These are phyloP conservation scores for Drosophila murphyi DNA, from an alignment of 1,140 invertebrate species.

Conservation along the genomic window DNA sequence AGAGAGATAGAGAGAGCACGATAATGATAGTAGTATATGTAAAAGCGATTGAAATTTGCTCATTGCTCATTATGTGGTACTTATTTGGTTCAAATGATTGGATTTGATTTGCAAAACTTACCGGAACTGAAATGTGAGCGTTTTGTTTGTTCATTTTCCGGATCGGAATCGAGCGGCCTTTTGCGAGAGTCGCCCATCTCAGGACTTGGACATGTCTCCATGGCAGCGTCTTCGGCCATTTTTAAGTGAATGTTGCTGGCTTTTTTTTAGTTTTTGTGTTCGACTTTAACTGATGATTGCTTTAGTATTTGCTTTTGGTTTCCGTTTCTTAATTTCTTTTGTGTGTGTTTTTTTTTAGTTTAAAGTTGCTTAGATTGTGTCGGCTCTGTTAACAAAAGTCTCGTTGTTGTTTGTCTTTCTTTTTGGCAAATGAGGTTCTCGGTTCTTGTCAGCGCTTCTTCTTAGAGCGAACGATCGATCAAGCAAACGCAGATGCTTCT, in stretches of 20 bases:
- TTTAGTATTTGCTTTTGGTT: conserved; percentile 48
- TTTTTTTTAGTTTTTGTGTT: conserved; percentile 51
- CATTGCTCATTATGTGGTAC: conserved; percentile 39
- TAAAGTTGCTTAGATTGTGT: background rate
- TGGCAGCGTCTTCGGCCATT: conserved; percentile 89
- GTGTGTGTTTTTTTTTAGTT: background rate
- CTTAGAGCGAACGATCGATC: conserved; percentile 28
- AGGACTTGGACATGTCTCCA: conserved; percentile 91
- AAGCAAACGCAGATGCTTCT: conserved; percentile 45
- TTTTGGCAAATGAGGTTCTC: conserved; percentile 26
- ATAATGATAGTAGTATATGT: conserved; percentile 65
- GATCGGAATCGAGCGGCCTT: conserved; percentile 92
- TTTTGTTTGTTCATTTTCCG: conserved; percentile 93
- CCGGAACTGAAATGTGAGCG: conserved; percentile 94
- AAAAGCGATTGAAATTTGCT: conserved; percentile 70
- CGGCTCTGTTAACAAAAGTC: background rate
- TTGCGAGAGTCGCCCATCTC: conserved; percentile 92
- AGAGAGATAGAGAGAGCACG: conserved; percentile 54
- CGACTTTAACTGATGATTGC: conserved; percentile 50
- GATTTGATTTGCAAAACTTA: conserved; percentile 85
- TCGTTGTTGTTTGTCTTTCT: background rate
- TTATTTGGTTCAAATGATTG: conserved; percentile 44
- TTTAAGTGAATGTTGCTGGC: conserved; percentile 82
- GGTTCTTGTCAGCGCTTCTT: conserved; percentile 29
- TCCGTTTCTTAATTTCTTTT: conserved; percentile 16